A percentile compares a stretch with the other conserved stretches of the same genome.
These are phyloP conservation scores for Helobdella robusta DNA, from an alignment of 2,888 invertebrate genomes.

Conservation along the genomic window DNA sequence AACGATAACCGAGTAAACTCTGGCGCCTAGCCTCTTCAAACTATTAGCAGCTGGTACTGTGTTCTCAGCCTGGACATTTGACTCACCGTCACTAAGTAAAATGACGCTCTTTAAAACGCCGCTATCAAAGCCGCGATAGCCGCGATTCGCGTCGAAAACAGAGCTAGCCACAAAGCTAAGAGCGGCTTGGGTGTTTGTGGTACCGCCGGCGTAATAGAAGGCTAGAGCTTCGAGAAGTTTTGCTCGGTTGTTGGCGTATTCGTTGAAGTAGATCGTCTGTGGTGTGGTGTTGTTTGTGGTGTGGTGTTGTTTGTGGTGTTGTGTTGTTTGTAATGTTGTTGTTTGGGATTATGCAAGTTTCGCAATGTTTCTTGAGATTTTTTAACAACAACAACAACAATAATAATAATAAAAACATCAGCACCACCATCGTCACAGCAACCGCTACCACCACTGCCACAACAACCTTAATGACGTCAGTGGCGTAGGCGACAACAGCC, in stretches of 20 bases:
- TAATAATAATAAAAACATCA: no score
- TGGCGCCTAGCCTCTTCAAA: slow-evolving; percentile 24
- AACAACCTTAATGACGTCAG: slow-evolving; percentile 41
- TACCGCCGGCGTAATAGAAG: slow-evolving; percentile 31
- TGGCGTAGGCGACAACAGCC: slow-evolving; percentile 47
- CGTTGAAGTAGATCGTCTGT: slow-evolving; percentile 37
- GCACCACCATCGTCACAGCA: no score
- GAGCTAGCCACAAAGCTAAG: slow-evolving; percentile 22
- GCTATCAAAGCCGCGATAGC: slow-evolving; percentile 17
- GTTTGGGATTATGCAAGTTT: no score
- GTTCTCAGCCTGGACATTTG: slow-evolving; percentile 41
- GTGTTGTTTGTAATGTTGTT: no score
- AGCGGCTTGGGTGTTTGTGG: slow-evolving; percentile 35
- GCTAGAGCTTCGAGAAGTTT: slow-evolving; percentile 31
- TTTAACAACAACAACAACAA: no score
- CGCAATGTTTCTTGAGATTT: no score
- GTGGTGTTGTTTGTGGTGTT: no score
- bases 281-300: no score
- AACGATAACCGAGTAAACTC: slow-evolving; percentile 32
- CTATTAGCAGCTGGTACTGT: slow-evolving; percentile 41
- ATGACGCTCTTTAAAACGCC: slow-evolving; percentile 38
- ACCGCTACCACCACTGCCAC: no score
- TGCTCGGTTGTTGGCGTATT: slow-evolving; percentile 31
- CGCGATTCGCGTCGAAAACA: slow-evolving; percentile 24
- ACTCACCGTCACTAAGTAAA: slow-evolving; percentile 42